Evolutionary conservation across 2,113 vertebrate genomes (phyloP), one percentile per base, ranked within the genome.

Genomic region (Numida meleagris): DNA sequence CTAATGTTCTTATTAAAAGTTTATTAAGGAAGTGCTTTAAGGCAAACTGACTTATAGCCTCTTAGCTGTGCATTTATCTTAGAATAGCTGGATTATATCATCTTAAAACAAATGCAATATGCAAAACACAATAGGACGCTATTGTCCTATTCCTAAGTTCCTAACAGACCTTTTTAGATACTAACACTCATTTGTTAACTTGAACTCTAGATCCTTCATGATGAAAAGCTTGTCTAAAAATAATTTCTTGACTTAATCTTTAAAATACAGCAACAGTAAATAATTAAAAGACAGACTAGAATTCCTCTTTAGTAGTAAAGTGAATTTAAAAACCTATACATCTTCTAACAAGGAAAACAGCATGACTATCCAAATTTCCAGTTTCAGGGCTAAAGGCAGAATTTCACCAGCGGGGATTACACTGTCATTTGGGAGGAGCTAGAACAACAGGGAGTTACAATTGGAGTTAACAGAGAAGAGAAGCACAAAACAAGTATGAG

Each of bases 1-100:
- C 57, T 90, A 82, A 91, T 82, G 65, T 51, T 89, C 80, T 92
- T 93, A 88, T 65, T 82, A 79, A 93, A 94, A 88, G 21, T 81
- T 89, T 88, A 91, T 81, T 77, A 82, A 83, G n/a, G 33, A 88
- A 92, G 53, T 81, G 40, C 42, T 91, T 94, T 50, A 65, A 85
- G 50, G 55, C 53, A 59, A 79, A 74, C 25, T 91, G 70, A 94
- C 68, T 90, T 85, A 79, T 63, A 94, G 74, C 82, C 80, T 61
- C 55, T 76, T 53, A 78, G 13, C 45, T 40, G 27, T 65, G 29
- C 43, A 43, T 50, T 84, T 62, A 33, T 66, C 48, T 81, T 88
- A 51, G 65, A 91, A 36, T 23, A 88, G 42, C 2, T 91, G 62
- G 57, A 65, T 74, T 42, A 24, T 43, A 76, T 6, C 6, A 31